Conservation (phyloP, 2,888 invertebrate species). For the Timema podura region DNA sequence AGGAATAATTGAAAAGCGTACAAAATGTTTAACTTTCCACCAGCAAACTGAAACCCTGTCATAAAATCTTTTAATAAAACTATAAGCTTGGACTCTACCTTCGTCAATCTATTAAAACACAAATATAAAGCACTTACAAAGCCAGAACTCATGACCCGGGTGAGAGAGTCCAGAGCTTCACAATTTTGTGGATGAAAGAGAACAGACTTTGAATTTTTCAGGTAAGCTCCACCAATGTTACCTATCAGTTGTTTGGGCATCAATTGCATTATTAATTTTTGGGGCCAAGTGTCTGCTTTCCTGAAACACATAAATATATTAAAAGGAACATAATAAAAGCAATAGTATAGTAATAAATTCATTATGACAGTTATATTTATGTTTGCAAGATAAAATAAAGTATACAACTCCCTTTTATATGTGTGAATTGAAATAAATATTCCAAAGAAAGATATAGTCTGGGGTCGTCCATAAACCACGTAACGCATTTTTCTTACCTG, state of each 20-base stretch:
- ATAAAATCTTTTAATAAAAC: no score
- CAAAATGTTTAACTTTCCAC: no score
- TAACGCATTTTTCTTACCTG: no score
- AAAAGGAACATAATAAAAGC: constrained; percentile 9
- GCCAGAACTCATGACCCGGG: constrained; percentile 89
- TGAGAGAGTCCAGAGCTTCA: constrained; percentile 80
- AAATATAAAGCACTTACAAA: constrained; percentile 79
- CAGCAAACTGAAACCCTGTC: no score
- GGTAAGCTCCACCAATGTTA: constrained; percentile 80
- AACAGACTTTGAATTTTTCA: constrained; percentile 90
- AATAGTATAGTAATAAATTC: constrained; percentile 17
- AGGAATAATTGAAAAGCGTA: no score
- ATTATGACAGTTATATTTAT: neutral
- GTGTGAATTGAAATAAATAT: constrained; percentile 11
- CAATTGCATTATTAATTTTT: constrained; percentile 86
- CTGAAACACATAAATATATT: constrained; percentile 42
- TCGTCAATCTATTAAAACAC: no score
- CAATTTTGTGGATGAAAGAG: constrained; percentile 82
- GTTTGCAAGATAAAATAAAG: constrained; percentile 22
- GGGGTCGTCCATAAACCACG: no score
- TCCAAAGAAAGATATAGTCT: neutral
- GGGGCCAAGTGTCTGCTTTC: constrained; percentile 91
- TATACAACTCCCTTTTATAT: neutral
- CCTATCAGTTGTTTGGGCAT: constrained; percentile 91
- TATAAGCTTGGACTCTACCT: no score